These are phyloP conservation scores for Lagopus leucura DNA, from an alignment of 2,113 vertebrate genomes.

Conservation along the genomic window DNA sequence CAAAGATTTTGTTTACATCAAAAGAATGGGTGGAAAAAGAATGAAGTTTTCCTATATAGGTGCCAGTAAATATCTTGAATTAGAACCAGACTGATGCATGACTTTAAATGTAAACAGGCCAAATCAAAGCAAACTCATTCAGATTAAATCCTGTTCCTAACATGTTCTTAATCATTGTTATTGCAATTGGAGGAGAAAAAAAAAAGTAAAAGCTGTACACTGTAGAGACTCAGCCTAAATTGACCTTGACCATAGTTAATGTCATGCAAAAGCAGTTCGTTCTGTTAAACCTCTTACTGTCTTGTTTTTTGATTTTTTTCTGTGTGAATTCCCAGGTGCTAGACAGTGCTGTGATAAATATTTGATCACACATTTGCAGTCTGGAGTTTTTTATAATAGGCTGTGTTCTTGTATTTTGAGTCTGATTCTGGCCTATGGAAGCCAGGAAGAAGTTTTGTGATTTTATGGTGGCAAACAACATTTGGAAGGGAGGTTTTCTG, in stretches of 20 bases:
- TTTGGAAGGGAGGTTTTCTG: not conserved
- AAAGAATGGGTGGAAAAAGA: slow-evolving; percentile 29
- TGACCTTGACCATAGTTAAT: slow-evolving; percentile 20
- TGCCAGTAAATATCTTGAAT: slow-evolving; percentile 50
- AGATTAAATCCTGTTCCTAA: slow-evolving; percentile 37
- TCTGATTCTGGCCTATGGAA: not conserved
- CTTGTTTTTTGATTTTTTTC: not conserved
- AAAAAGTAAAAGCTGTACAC: not conserved
- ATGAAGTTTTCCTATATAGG: not conserved
- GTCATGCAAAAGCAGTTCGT: slow-evolving; percentile 1
- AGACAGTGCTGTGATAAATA: slow-evolving; percentile 49
- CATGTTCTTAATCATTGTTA: slow-evolving; percentile 31
- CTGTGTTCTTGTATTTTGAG: not conserved
- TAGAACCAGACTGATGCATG: not conserved
- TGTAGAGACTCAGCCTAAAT: not conserved
- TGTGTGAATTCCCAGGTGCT: slow-evolving; percentile 16
- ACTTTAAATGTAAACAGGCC: slow-evolving; percentile 36
- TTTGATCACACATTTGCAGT: not conserved
- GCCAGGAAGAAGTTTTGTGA: not conserved
- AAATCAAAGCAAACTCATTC: slow-evolving; percentile 37
- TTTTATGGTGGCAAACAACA: not conserved
- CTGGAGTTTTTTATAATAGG: not conserved
- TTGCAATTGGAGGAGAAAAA: not conserved
- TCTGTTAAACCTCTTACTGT: not conserved
- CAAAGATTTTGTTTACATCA: slow-evolving; percentile 19